Evolutionary conservation across 2,888 invertebrate species (phyloP).

Genomic region (Lapara coniferarum): DNA sequence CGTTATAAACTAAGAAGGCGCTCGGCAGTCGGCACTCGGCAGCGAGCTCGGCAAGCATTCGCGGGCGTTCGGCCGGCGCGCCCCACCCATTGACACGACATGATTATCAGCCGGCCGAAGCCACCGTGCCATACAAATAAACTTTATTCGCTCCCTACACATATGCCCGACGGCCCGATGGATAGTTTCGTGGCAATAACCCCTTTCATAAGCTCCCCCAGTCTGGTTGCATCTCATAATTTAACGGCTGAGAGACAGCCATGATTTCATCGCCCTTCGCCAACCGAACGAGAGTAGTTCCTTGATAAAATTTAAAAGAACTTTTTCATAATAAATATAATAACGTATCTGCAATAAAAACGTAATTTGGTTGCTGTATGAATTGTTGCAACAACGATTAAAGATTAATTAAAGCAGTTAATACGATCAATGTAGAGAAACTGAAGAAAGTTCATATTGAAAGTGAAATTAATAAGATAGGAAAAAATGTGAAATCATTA

Average conservation of each 20-base stretch:
- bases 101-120: conserved; percentile 74
- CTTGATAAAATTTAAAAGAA: conserved; percentile 4
- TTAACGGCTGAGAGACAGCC: conserved; percentile 73
- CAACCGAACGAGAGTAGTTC: conserved; percentile 44
- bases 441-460: conserved; percentile 49
- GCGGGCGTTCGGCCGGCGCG: conserved; percentile 56
- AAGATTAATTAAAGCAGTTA: conserved; percentile 19
- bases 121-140: conserved; percentile 75
- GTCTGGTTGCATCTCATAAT: conserved; percentile 74
- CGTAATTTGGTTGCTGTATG: too few species aligned
- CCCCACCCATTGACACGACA: conserved; percentile 75
- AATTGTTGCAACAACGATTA: conserved; percentile 3
- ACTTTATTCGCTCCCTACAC: conserved; percentile 80
- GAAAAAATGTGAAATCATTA: conserved; percentile 49
- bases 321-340: not conserved
- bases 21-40: conserved; percentile 33
- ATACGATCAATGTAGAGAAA: conserved; percentile 34
- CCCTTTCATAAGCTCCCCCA: conserved; percentile 77
- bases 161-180: conserved; percentile 69
- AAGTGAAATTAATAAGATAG: conserved; percentile 48
- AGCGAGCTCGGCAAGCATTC: conserved; percentile 36
- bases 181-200: conserved; percentile 79
- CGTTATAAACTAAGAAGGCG: conserved; percentile 64
- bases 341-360: not conserved
- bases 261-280: conserved; percentile 60